These are phyloP conservation scores for Entelurus aequoreus DNA, from an alignment of 2,113 vertebrate genomes.

Conservation along the genomic window DNA sequence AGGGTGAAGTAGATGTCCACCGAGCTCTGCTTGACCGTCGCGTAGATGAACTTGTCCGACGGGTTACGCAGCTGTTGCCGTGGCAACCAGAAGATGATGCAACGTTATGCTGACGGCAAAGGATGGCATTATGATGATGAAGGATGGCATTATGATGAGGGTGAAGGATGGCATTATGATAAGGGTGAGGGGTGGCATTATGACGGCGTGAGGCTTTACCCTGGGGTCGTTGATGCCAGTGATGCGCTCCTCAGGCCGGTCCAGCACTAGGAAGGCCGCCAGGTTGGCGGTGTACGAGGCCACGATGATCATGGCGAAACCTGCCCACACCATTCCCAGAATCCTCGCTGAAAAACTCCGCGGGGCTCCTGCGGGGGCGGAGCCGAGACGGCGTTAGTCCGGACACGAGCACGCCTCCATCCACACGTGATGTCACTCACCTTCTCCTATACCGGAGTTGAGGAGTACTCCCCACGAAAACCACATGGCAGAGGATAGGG, in stretches of 20 bases:
- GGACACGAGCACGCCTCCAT: not conserved
- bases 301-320: constrained; percentile 97
- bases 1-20: constrained; percentile 99
- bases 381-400: not conserved
- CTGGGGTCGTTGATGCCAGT: constrained; percentile 95
- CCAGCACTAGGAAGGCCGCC: constrained; percentile 96
- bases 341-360: constrained; percentile 93
- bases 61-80: constrained; percentile 91
- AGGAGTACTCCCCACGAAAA: constrained; percentile 96
- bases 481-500: constrained; percentile 96
- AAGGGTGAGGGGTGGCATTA: not conserved
- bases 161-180: not conserved
- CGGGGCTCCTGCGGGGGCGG: constrained; percentile 77
- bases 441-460: constrained; percentile 96
- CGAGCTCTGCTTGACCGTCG: constrained; percentile 98
- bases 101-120: no score
- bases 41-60: constrained; percentile 97
- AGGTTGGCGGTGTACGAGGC: constrained; percentile 96
- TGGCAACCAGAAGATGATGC: no score
- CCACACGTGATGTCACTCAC: constrained; percentile 1
- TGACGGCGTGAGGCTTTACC: constrained; percentile 54
- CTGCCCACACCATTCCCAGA: constrained; percentile 96
- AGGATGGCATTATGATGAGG: no score
- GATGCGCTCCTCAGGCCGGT: constrained; percentile 93
- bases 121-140: no score